Evolutionary conservation across 1,140 invertebrate genomes (phyloP).

Genomic region (Adelges cooleyi): DNA sequence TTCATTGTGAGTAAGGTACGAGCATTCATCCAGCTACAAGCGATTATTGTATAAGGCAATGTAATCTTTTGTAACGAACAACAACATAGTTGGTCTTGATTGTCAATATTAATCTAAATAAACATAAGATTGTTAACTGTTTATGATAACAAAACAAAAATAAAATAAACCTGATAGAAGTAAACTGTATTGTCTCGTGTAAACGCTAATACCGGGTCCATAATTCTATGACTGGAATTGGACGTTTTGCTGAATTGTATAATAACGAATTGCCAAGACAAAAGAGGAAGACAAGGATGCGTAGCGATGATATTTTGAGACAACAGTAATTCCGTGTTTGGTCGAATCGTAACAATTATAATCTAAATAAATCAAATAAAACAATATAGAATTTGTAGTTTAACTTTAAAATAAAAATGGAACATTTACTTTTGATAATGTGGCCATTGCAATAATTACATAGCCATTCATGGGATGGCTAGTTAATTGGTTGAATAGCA

Average conservation of each 20-base stretch:
- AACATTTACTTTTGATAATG: constrained; percentile 63
- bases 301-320: constrained; percentile 39
- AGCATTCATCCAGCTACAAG: constrained; percentile 77
- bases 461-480: constrained; percentile 60
- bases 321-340: constrained; percentile 56
- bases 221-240: constrained; percentile 44
- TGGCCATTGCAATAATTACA: constrained; percentile 81
- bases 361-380: constrained; percentile 43
- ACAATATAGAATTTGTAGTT: neutral
- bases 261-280: constrained; percentile 85
- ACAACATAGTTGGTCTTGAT: constrained; percentile 17
- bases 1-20: constrained; percentile 76
- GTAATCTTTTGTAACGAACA: constrained; percentile 35
- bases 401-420: constrained; percentile 6
- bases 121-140: neutral
- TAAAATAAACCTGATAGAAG: constrained; percentile 61
- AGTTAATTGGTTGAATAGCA: constrained; percentile 56
- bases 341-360: constrained; percentile 72
- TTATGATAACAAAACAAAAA: neutral
- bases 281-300: constrained; percentile 60
- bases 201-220: constrained; percentile 77
- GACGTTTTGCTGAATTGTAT: constrained; percentile 59
- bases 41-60: constrained; percentile 37
- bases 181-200: constrained; percentile 64
- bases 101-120: constrained; percentile 23